Conservation (phyloP, 1,140 invertebrate genomes). For the Heliconius melpomene region DNA sequence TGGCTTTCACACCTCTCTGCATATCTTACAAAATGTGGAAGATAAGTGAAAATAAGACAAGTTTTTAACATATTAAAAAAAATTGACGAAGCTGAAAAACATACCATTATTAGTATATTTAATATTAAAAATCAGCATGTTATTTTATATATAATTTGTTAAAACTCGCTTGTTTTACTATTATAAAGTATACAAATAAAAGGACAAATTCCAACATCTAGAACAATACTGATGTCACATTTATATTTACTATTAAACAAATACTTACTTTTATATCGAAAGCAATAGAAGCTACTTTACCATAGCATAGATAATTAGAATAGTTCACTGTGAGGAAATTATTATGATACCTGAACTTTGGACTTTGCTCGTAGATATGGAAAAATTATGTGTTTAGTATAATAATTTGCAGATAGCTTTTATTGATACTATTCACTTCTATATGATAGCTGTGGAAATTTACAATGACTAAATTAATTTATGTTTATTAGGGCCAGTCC, state of each 20-base stretch:
- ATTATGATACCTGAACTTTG: constrained; percentile 14
- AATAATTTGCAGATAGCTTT: not conserved
- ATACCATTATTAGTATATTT: too few relatives aligned
- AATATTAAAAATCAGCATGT: too few relatives aligned
- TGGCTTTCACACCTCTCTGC: too few relatives aligned
- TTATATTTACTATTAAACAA: not conserved
- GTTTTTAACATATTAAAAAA: too few relatives aligned
- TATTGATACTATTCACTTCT: not conserved
- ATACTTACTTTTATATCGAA: not conserved
- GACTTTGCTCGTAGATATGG: not conserved
- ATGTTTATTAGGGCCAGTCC: not conserved
- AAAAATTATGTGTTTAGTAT: not conserved
- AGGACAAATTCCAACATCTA: not conserved
- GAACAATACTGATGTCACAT: not conserved
- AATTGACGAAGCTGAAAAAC: too few relatives aligned
- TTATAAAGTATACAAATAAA: not conserved
- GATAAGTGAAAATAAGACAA: too few relatives aligned
- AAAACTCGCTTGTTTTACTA: too few relatives aligned
- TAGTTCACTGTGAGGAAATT: not conserved
- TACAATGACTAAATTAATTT: not conserved
- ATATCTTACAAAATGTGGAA: too few relatives aligned
- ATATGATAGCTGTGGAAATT: not conserved
- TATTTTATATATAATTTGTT: too few relatives aligned
- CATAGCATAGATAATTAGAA: not conserved
- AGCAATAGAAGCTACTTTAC: not conserved